Base-by-base conservation (phyloP, 2,113 vertebrate species). In the Caranx ignobilis region DNA sequence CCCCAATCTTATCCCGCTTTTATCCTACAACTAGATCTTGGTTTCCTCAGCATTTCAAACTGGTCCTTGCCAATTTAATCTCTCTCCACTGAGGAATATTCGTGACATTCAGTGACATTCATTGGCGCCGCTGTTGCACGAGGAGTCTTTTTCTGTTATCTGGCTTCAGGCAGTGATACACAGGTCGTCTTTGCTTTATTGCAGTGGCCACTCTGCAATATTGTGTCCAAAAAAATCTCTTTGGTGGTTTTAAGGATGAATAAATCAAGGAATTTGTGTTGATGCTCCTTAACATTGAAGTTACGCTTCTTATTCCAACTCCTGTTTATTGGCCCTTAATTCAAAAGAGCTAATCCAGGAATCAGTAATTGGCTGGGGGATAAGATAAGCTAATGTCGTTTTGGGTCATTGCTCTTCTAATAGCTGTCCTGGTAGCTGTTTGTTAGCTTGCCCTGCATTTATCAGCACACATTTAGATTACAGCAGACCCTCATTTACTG, bases 371-470 rank as follows among this genome's bases (percentile, higher is more conserved):
- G 71, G 65, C 39, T 60, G 52, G 1, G 43, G 71, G 19, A 47
- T 48, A 50, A 63, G 54, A 78, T 77, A 11, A 71, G 56, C 47
- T 21, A 41, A 55, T 69, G 50, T 55, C 35, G 41, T 7, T 0
- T 75, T 50, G 63, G 71, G 66, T 37, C 7, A 2, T 56, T 71
- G 68, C 16, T 83, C 54, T 15, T 69, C 41, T 61, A 68, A 66
- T 74, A 61, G 3, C 3, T 45, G 21, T 13, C 0, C 3, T 52
- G 61, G 5, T 70, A 37, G 54, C 64, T 11, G 41, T 82, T 86
- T 75, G 39, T 71, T 34, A 52, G 60, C 55, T 4, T 11, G 18
- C 9, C 52, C 10, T 32, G n/a, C 47, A 61, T 82, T 66, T 37
- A 13, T 43, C 13, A 11, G 26, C 34, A 56, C 71, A 59, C 18